Percentiles rank a stretch among this genome's conserved stretches.
phyloP scores from a whole-genome alignment of 2,797 vertebrate species.

The Centroberyx gerrardi region DNA sequence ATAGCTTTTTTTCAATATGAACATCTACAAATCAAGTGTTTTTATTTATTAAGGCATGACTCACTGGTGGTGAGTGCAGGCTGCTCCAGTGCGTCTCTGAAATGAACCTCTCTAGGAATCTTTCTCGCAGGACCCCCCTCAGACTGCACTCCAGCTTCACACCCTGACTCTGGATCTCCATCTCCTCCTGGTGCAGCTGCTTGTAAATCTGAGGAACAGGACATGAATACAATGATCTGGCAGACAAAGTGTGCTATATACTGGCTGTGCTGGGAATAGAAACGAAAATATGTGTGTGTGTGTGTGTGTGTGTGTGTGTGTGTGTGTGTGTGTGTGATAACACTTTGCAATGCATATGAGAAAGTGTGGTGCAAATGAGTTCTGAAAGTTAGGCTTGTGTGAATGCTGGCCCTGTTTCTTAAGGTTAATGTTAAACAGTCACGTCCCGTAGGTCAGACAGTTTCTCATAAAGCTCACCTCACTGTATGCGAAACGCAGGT shows the following conservation, averaged over 20 bases:
- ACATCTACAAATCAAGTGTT: not conserved
- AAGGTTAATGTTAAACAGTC: not conserved
- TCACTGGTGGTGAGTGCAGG: conserved; percentile 76
- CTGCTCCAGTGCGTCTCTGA: conserved; percentile 84
- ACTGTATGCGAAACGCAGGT: conserved; percentile 80
- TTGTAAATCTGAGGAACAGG: conserved; percentile 78
- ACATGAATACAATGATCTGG: conserved; percentile 4
- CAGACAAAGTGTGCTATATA: not conserved
- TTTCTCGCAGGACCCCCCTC: conserved; percentile 85
- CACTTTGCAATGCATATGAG: not conserved
- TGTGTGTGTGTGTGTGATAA: not conserved
- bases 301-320: too few relatives aligned
- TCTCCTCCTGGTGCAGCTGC: conserved; percentile 80
- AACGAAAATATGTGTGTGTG: not conserved
- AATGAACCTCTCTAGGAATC: conserved; percentile 82
- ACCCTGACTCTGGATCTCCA: conserved; percentile 66
- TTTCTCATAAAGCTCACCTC: conserved; percentile 78
- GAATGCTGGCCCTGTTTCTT: not conserved
- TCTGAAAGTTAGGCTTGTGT: not conserved
- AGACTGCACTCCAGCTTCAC: conserved; percentile 84
- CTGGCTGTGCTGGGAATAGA: not conserved
- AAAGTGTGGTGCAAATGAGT: not conserved
- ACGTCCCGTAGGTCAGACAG: not conserved
- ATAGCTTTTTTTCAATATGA: too few relatives aligned
- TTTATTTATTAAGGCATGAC: conserved; percentile 27